phyloP scores from a whole-genome alignment of 2,113 vertebrate genomes.

The Lophius piscatorius region DNA sequence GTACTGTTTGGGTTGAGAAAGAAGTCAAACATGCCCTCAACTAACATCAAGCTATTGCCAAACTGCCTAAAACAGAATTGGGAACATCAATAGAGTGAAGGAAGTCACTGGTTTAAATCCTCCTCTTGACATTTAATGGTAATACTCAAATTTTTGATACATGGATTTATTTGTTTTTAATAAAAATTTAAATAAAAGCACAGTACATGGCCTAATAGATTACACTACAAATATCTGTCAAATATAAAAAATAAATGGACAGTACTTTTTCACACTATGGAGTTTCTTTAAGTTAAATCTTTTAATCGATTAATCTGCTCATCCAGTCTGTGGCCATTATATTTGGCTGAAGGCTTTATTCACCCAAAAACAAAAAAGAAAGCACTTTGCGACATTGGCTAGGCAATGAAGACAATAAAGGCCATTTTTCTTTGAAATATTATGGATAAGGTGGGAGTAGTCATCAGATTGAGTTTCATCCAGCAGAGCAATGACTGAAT shows the following conservation, averaged over 20 bases:
- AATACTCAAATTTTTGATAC: background rate
- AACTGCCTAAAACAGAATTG: constrained; percentile 33
- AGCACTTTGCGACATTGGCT: constrained; percentile 14
- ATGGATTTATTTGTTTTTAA: constrained; percentile 43
- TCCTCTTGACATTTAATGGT: constrained; percentile 12
- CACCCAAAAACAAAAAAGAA: background rate
- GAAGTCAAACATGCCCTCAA: constrained; percentile 29
- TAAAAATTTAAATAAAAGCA: constrained; percentile 1
- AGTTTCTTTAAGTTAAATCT: no score
- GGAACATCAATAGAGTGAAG: constrained; percentile 47
- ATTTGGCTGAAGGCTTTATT: constrained; percentile 28
- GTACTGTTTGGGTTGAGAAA: background rate
- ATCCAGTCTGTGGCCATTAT: constrained; percentile 17
- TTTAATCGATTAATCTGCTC: constrained; percentile 7
- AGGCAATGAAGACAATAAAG: no score
- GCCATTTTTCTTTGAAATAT: no score
- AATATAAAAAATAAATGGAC: no score
- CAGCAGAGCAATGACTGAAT: no score
- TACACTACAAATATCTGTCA: no score
- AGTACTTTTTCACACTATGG: no score
- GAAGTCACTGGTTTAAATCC: constrained; percentile 16
- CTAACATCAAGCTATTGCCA: constrained; percentile 29
- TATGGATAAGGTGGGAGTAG: no score
- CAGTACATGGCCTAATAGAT: background rate
- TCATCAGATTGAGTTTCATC: no score